Base-by-base conservation (phyloP, 2,888 invertebrate species). In the Meiosimyza platycephala region DNA sequence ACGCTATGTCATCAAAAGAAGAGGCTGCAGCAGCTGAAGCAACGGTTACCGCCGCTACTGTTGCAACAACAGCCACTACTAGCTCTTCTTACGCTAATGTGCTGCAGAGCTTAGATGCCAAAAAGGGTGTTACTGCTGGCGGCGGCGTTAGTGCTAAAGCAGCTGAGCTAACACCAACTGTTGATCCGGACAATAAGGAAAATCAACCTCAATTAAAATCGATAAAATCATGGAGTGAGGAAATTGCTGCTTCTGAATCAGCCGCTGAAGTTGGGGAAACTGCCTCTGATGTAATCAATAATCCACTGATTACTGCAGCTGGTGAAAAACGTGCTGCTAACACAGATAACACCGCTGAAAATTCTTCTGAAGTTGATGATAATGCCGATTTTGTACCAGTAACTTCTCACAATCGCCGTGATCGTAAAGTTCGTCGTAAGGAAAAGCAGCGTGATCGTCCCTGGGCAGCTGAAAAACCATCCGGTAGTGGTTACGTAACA, bases 21-120 rank as follows among this genome's bases (percentile, higher is more conserved):
- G 85, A 84, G 78, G 80, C 80, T 75, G 74, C 84, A 55, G 76
- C 83, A 66, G 72, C 78, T 74, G 71, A 75, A 62, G 76, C 50
- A 33, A 54, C 78, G 0, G 69, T 68, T 62, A 50, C 76, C 63
- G 73, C 75, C 51, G 73, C 90, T 78, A 91, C 91, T 80, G 90
- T 91, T 82, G 91, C 92, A 71, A 92, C 92, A 87, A 92, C 77
- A 68, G 67, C 75, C 52, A 75, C 77, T 13, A 75, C 90, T 78
- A 92, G 91, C 81, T 90, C 91, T 82, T 93, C 93, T 71, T 93
- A 93, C 87, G 93, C 93, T 80, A 92, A 89, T 85, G 91, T 92
- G 78, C 92, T 93, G 83, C 89, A 92, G 84, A 84, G 82, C 73
- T 54, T 84, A 70, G 84, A 84, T 22, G 78, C 62, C 60, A 84